These are phyloP conservation scores for Nomada ferruginata DNA, from an alignment of 2,888 invertebrate species.

Conservation along the genomic window DNA sequence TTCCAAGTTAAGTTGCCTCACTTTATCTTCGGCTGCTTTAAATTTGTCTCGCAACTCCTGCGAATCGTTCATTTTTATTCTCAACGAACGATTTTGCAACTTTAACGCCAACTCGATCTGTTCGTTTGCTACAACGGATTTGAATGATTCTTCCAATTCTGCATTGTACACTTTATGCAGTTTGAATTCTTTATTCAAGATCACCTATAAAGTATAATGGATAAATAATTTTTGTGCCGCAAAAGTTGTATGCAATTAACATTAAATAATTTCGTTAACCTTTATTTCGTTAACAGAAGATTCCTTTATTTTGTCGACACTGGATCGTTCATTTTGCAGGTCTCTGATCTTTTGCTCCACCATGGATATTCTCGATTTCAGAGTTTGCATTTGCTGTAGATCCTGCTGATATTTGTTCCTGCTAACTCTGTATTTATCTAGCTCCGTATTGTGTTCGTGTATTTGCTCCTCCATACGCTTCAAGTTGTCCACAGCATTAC, in stretches of 20 bases:
- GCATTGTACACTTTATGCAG: slow-evolving; percentile 76
- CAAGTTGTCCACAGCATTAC: slow-evolving; percentile 72
- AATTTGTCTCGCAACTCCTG: slow-evolving; percentile 73
- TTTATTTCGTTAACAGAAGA: slow-evolving; percentile 70
- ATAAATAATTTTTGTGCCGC: neutral
- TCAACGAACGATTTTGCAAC: slow-evolving; percentile 63
- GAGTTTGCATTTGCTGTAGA: slow-evolving; percentile 69
- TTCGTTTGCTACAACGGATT: slow-evolving; percentile 73
- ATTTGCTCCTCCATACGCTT: slow-evolving; percentile 75
- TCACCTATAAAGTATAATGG: slow-evolving; percentile 55
- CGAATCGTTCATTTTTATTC: slow-evolving; percentile 78
- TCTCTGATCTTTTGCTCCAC: slow-evolving; percentile 74
- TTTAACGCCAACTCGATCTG: slow-evolving; percentile 73
- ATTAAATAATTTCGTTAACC: slow-evolving; percentile 65
- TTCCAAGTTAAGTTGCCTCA: slow-evolving; percentile 78
- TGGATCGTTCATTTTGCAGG: slow-evolving; percentile 77
- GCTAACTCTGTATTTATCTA: slow-evolving; percentile 69
- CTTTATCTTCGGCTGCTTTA: slow-evolving; percentile 77
- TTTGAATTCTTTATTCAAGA: slow-evolving; percentile 75
- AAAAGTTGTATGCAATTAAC: neutral
- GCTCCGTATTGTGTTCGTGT: slow-evolving; percentile 59
- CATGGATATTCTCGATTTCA: slow-evolving; percentile 74
- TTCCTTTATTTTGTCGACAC: slow-evolving; percentile 75
- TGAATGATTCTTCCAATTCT: slow-evolving; percentile 74
- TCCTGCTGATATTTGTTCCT: slow-evolving; percentile 69